These are phyloP conservation scores for Lutraria rhynchaena DNA, from an alignment of 1,140 invertebrate genomes.

Conservation along the genomic window DNA sequence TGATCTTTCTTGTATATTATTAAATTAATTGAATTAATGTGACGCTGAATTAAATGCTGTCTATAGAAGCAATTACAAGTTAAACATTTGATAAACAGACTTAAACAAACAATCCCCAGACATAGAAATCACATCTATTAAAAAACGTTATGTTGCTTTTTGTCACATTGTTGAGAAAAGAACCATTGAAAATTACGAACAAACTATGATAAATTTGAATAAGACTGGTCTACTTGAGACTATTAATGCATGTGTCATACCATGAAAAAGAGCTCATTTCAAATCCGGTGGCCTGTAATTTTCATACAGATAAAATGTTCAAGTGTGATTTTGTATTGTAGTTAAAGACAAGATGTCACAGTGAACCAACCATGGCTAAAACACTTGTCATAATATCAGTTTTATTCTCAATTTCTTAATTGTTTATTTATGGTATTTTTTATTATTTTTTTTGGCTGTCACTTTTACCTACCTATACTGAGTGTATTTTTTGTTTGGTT, in stretches of 20 bases:
- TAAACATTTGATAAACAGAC: background rate
- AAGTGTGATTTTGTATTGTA: no score
- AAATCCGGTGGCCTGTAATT: conserved; percentile 35
- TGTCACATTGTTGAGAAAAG: conserved; percentile 7
- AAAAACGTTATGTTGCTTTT: no score
- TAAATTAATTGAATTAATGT: conserved; percentile 33
- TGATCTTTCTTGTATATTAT: background rate
- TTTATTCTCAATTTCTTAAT: background rate
- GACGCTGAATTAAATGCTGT: background rate
- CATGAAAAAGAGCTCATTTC: conserved; percentile 22
- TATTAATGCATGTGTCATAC: conserved; percentile 8
- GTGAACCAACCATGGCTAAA: background rate
- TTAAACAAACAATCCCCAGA: conserved; percentile 1
- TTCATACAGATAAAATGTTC: background rate
- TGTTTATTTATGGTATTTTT: no score
- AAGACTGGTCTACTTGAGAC: conserved; percentile 9
- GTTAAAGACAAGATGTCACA: background rate
- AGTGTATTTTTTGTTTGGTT: no score
- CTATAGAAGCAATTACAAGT: conserved; percentile 18
- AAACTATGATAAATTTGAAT: background rate
- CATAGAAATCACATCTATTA: no score
- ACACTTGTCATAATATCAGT: conserved; percentile 7
- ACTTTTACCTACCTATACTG: no score
- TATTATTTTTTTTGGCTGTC: no score
- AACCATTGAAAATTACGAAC: background rate